Base-by-base conservation (phyloP, 2,888 invertebrate genomes). In the Tuta absoluta region DNA sequence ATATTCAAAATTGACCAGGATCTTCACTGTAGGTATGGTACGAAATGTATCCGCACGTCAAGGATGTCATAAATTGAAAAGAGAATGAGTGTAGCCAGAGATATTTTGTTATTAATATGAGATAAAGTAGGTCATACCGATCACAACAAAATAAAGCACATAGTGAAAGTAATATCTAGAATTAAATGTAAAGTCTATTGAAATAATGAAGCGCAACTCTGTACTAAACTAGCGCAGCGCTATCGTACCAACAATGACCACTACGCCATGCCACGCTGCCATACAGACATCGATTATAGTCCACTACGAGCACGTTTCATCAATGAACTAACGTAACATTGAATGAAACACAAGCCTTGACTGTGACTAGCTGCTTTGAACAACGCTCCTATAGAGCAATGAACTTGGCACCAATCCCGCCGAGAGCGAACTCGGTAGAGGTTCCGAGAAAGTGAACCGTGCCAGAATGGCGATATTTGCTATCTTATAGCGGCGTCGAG, bases 251-350 rank as follows among this genome's bases (percentile, higher is more conserved):
- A 51, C 12, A 63, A 0, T 56, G 51, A 19, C 37, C 24, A 24
- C 53, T 33, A 48, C 41, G 64, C 58, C 61, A 37, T 11, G 21
- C 8, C 61, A 37, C 19, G 21, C 8, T 19, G 7, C 19, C 23
- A 49, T 21, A 37, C 21, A 11, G 37, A 19, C 38, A 58, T 37
- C 12, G 3, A 38, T 37, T 12, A 48, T 37, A 21, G 63, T 41
- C 38, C 61, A 67, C 66, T 60, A 75, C 67, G 70, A 68, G 70
- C 68, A 70, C 67, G 74, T 76, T 65, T 82, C 75, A 86, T 89
- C 85, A 89, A 89, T 89, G 89, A 83, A 82, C 81, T 83, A 80
- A 78, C 81, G 82, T 81, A 79, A 71, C 77, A 83, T 82, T 85
- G 84, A 80, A 82, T 85, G 84, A 80, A 83, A 79, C 73, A 76